Base-by-base conservation (phyloP, 2,797 vertebrate species). In the Paguma larvata region DNA sequence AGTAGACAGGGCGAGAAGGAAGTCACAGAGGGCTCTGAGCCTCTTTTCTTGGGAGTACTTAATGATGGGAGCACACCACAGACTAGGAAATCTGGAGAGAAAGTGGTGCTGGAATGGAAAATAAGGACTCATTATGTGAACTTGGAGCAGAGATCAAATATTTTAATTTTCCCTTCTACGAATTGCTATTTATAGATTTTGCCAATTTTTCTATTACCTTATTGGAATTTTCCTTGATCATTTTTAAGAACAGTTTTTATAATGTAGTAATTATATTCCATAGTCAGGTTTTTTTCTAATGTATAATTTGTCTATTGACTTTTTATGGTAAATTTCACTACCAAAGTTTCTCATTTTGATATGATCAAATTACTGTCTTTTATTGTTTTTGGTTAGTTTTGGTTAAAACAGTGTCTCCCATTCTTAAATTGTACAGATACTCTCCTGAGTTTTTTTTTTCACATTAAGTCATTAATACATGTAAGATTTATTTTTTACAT, bases 281-380 rank as follows among this genome's bases (percentile, higher is more conserved):
- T 78, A 85, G 46, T 93, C 30, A 90, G 2, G 38, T 87, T 89
- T 88, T 87, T 91, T 87, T 44, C 77, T 68, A 62, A 72, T 56
- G 3, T n/a, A 18, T 85, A 90, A 79, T 87, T 87, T 92, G 19
- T 79, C 63, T 67, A 44, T 53, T 78, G 72, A 65, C 41, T 91
- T 88, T 92, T 94, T 87, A 88, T 79, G 14, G 15, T 70, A 91
- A 91, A 79, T 75, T 88, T 62, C 16, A 88, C 8, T 63, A 62
- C 78, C 25, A 63, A 78, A 78, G 14, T 48, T 80, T 91, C 85
- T 87, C 23, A 25, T 87, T 95, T 85, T 63, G 48, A 1, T 95
- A n/a, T 93, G 79, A 79, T 65, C 25, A 75, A 56, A 85, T 73
- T n/a, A 78, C 21, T 67, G 2, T 62, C 62, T 77, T 62, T 34